Evolutionary conservation across 2,113 vertebrate species (phyloP), one percentile per base, ranked within the genome.

Genomic region (Ahaetulla prasina): DNA sequence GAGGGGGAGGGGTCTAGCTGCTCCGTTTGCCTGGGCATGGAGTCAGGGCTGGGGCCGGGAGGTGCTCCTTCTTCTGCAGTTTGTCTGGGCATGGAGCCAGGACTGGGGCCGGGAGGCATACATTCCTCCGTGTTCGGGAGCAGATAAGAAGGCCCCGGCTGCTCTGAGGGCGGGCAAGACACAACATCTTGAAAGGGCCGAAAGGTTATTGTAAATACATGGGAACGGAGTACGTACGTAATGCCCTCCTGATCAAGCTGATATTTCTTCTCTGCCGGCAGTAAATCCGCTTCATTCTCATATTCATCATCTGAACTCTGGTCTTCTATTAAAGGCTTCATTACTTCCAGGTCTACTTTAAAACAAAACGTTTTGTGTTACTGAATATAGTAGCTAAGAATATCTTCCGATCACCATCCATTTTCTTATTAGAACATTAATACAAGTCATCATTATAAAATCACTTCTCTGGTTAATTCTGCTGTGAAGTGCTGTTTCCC

Each of bases 321-420:
- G 43, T 98, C 97, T 92, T 96, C 97, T 91, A 98, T 98, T 94
- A 98, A 96, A 91, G 98, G 98, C 52, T 96, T 97, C 97, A 98
- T 98, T 87, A 98, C 97, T 93, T 98, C 98, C 98, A 98, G 97
- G 88, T 98, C 98, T 98, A 90, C 30, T 90, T 87, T 88, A 43
- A 88, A 95, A 94, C 0, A 92, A 6, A 92, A 57, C 52, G 49
- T 10, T 91, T 89, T 43, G 11, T 18, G 18, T 50, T 88, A 94
- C 12, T 60, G 94, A 93, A 68, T 85, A 84, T 11, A 49, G 20
- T n/a, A 47, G 23, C 43, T 30, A 87, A 55, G 22, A 22, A 55
- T 20, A 7, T 27, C 4, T 53, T 25, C 2, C 43, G 39, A 43
- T 39, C 68, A 3, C 30, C 49, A 53, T 35, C 8, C 2, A 18